Evolutionary conservation across 2,113 vertebrate species (phyloP).

Genomic region (Chinchilla lanigera): DNA sequence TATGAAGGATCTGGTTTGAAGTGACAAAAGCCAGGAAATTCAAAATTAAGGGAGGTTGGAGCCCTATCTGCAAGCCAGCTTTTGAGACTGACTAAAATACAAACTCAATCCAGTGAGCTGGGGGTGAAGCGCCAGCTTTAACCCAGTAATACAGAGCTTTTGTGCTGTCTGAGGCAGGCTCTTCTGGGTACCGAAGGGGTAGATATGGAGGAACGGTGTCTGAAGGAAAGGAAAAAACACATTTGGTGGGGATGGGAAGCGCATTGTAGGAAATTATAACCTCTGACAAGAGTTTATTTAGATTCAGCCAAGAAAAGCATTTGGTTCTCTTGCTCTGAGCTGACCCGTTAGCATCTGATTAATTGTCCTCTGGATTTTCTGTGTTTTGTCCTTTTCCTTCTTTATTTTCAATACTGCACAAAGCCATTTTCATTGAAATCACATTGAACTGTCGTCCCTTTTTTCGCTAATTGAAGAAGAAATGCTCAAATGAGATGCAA

Average conservation of each 20-base stretch:
- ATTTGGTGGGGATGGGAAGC: not conserved
- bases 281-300: not conserved
- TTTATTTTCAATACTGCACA: not conserved
- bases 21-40: constrained; percentile 66
- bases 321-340: not conserved
- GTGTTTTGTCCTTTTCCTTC: not conserved
- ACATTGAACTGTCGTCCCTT: not conserved
- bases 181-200: not conserved
- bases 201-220: not conserved
- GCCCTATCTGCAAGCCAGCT: not conserved
- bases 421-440: not conserved
- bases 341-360: constrained; percentile 31
- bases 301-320: constrained; percentile 46
- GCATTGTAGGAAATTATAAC: not conserved
- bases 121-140: not conserved
- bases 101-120: not conserved
- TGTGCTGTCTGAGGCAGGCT: not conserved
- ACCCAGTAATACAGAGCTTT: not conserved
- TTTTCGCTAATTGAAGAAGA: constrained; percentile 53
- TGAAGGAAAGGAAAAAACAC: not conserved
- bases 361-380: not conserved
- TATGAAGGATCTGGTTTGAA: constrained; percentile 38
- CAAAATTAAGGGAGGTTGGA: constrained; percentile 44
- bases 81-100: not conserved
- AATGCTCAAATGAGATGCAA: not conserved